phyloP scores from a whole-genome alignment of 2,797 vertebrate species.

The Yasuhikotakia modesta region DNA sequence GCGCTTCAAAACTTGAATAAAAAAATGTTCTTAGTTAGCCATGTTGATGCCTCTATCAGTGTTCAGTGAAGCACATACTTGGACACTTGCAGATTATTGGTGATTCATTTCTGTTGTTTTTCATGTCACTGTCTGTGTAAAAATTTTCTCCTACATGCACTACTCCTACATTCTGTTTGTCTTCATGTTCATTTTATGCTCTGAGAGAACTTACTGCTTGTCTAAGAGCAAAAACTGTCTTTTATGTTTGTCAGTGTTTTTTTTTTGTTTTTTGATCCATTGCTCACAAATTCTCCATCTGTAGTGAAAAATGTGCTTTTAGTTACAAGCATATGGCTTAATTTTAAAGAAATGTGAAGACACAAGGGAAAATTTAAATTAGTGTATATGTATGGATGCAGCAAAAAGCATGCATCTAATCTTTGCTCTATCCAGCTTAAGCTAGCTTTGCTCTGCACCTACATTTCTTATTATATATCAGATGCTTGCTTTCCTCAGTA shows the following conservation, averaged over 20 bases:
- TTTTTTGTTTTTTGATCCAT: not conserved
- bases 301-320: not conserved
- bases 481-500: slow-evolving; percentile 57
- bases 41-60: not conserved
- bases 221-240: not conserved
- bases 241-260: slow-evolving; percentile 24
- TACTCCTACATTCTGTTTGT: slow-evolving; percentile 2
- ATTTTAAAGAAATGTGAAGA: not conserved
- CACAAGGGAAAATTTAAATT: not conserved
- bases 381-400: not conserved
- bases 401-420: not conserved
- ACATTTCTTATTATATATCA: slow-evolving; percentile 34
- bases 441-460: slow-evolving; percentile 50
- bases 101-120: slow-evolving; percentile 5
- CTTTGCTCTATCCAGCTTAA: slow-evolving; percentile 45
- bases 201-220: not conserved
- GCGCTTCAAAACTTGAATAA: not conserved
- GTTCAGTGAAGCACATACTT: not conserved
- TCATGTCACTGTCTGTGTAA: not conserved
- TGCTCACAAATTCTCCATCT: not conserved
- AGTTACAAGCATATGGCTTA: not conserved
- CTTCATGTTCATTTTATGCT: not conserved
- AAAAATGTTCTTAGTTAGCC: not conserved
- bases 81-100: not conserved
- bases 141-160: not conserved